Evolutionary conservation across 2,888 invertebrate genomes (phyloP).

Genomic region (Sycophila texana): DNA sequence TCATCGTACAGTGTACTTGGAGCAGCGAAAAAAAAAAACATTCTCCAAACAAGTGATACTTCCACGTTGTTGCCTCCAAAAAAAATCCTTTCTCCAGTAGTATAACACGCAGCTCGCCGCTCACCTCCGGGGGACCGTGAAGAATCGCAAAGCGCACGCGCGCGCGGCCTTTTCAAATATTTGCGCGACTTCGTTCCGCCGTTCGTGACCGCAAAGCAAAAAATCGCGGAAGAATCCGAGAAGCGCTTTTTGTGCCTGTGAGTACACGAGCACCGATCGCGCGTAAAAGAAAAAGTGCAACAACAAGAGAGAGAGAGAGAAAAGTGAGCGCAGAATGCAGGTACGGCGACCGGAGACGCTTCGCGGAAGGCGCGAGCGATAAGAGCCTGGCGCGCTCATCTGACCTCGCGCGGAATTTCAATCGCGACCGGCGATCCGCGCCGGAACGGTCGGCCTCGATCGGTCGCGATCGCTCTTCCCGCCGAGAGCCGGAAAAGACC

Average conservation of each 20-base stretch:
- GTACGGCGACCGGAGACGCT: neutral
- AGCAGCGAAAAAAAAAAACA: slow-evolving; percentile 1
- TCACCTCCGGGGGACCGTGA: too few relatives aligned
- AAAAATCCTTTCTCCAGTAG: neutral
- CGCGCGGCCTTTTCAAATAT: too few relatives aligned
- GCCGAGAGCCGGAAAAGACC: slow-evolving; percentile 50
- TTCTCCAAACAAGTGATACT: slow-evolving; percentile 11
- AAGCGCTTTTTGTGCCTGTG: too few relatives aligned
- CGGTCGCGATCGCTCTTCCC: slow-evolving; percentile 24
- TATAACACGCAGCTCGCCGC: too few relatives aligned
- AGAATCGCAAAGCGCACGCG: too few relatives aligned
- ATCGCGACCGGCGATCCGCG: neutral
- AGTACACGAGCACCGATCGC: too few relatives aligned
- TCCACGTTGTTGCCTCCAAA: neutral
- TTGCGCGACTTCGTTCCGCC: too few relatives aligned
- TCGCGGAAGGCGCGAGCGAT: neutral
- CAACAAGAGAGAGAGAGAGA: neutral
- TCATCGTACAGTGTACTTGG: neutral
- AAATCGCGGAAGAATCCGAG: neutral
- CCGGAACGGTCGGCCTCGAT: slow-evolving; percentile 29
- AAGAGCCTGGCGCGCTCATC: neutral
- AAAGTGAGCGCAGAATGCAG: neutral
- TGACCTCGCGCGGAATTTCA: slow-evolving; percentile 5
- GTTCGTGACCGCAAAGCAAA: too few relatives aligned
- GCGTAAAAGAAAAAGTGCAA: neutral